Evolutionary conservation across 2,113 vertebrate genomes (phyloP), one percentile per base, ranked within the genome.

Genomic region (Mystacornis crossleyi): DNA sequence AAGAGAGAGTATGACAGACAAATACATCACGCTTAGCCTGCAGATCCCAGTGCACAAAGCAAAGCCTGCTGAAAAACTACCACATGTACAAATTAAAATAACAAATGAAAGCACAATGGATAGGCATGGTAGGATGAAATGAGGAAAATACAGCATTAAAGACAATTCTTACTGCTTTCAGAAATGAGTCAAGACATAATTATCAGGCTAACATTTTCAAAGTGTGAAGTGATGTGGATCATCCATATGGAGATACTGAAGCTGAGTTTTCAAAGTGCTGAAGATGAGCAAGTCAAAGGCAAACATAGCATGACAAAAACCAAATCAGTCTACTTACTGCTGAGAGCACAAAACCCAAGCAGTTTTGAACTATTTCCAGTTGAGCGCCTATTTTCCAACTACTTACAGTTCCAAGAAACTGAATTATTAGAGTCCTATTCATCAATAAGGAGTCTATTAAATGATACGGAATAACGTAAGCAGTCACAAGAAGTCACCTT

Each of bases 381-480:
- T 26, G 7, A 26, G 6, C 38, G 3, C 8, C 16, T 82, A 13
- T 69, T 83, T 82, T 92, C 42, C 58, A 77, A 17, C 20, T 58
- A 58, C 20, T 55, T 53, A 36, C 12, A 23, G 48, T 72, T 54
- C 31, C 34, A 57, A 81, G 34, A 34, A 89, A 89, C 9, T 34
- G 14, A 65, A 36, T 75, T 81, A 69, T 61, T 69, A 51, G 6
- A 34, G 21, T 54, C 7, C 2, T 11, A 34, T 15, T 61, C 29
- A 66, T 34, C 34, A 73, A 36, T 71, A 89, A 62, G 33, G 8
- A 77, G 26, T 24, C 48, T 81, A 18, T 69, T 54, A 40, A 81
- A 65, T 55, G 0, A 40, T 34, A 42, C 2, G 1, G 38, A 45
- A 6, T 72, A 65, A 69, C 0, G 0, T 12, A 66, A 14, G 6